Base-by-base conservation (phyloP, 2,888 invertebrate genomes). In the Clistopyga incitator region DNA sequence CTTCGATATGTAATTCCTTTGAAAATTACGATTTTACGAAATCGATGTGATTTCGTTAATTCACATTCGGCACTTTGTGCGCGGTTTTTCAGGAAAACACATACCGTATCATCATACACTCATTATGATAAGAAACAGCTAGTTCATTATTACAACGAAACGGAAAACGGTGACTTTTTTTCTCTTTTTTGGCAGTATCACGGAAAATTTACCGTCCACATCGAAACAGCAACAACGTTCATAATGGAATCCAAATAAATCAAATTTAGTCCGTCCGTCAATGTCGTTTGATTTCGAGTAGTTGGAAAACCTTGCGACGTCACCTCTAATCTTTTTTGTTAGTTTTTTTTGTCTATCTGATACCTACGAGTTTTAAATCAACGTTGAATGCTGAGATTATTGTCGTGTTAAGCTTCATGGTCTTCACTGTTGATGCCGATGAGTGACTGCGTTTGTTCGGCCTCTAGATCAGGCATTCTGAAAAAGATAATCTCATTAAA, bases 401-500 rank as follows among this genome's bases (percentile, higher is more conserved):
- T 64, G 64, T 64, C 91, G 84, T 84, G 76, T 94, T 92, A 95
- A 88, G 95, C 95, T 91, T 95, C 95, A 88, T 95, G 95, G 87
- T 95, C 95, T 85, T 94, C 94, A 84, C 93, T 94, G 88, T 95
- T 95, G 86, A 95, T 94, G 81, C 95, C 95, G 90, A 96, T 96
- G 54, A 96, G 93, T 81, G 96, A 95, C 92, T 96, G 96, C 23
- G 95, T 95, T 93, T 96, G 96, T 90, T 96, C 96, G 76, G 95
- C 94, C 90, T 96, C 95, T 85, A 95, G 92, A 88, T 96, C 96
- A 64, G 95, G 94, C 89, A 95, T 94, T 89, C 95, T 95, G 88
- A 88, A 94, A 67, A 38, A 52, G 13, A 45, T 68, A 47, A 59
- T 38, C 38, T 15, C 15, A 50, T 20, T n/a, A n/a, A n/a, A n/a